Conservation (phyloP, 2,113 vertebrate species). For the Hepsetus odoe region DNA sequence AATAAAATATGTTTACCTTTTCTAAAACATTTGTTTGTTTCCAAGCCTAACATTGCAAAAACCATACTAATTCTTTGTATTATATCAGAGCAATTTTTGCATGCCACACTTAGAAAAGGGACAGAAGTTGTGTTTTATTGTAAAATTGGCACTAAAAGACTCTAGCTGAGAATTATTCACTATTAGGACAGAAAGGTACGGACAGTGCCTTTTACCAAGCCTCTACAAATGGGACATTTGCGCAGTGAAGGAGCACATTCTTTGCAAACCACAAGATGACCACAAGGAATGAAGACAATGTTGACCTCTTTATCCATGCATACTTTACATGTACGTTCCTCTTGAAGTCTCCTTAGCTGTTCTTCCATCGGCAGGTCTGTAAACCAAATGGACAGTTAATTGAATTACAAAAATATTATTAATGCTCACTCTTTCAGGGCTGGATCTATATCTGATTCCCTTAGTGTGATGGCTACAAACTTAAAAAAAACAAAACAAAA, state of each 20-base stretch:
- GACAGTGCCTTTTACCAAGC: constrained; percentile 78
- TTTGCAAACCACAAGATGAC: constrained; percentile 87
- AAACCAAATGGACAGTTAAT: constrained; percentile 12
- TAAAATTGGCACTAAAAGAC: not conserved
- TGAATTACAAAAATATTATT: not conserved
- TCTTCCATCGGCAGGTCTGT: constrained; percentile 83
- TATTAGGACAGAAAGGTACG: constrained; percentile 81
- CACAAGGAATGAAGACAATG: constrained; percentile 90
- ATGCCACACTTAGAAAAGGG: not conserved
- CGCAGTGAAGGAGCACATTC: constrained; percentile 82
- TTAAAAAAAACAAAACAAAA: constrained; percentile 33
- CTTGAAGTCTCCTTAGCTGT: constrained; percentile 80
- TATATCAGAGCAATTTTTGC: not conserved
- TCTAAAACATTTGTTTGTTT: not conserved
- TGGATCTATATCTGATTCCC: constrained; percentile 54
- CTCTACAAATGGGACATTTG: constrained; percentile 90
- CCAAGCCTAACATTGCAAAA: not conserved
- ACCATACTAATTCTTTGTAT: not conserved
- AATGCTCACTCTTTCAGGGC: constrained; percentile 25
- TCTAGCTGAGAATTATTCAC: not conserved
- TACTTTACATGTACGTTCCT: constrained; percentile 88
- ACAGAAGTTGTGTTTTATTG: not conserved
- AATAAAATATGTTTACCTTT: not conserved
- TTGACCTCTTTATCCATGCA: constrained; percentile 89
- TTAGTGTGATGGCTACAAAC: constrained; percentile 48